Percentiles rank a stretch among this genome's conserved stretches.
These are phyloP conservation scores for Drosophila chauvacae DNA, from an alignment of 1,140 invertebrate species.

Conservation along the genomic window DNA sequence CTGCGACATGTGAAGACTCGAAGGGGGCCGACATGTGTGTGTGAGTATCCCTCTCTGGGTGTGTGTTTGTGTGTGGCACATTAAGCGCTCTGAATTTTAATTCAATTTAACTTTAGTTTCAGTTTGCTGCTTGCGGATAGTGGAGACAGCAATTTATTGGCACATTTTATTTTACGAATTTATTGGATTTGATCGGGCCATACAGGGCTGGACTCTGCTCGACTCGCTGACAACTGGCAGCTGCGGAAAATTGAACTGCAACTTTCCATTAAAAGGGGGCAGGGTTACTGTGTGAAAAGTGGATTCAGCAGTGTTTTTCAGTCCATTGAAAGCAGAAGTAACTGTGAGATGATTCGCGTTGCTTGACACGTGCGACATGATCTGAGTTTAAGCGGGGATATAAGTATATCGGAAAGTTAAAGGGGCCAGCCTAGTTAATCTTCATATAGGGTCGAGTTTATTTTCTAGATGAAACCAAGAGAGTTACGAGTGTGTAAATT, in stretches of 20 bases:
- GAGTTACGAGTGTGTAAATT: too few species aligned
- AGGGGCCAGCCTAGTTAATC: too few species aligned
- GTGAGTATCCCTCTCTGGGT: not conserved
- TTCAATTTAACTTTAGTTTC: conserved; percentile 80
- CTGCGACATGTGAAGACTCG: conserved; percentile 77
- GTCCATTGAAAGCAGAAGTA: not conserved
- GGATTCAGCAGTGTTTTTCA: not conserved
- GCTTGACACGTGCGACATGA: not conserved
- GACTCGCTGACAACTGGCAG: conserved; percentile 44
- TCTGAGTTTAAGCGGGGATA: not conserved
- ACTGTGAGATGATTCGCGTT: not conserved
- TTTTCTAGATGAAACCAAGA: too few species aligned
- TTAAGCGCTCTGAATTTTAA: conserved; percentile 81
- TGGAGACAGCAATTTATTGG: conserved; percentile 69
- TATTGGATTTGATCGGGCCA: conserved; percentile 67
- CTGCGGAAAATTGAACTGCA: conserved; percentile 42
- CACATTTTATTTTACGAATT: conserved; percentile 79
- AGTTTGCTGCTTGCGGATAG: conserved; percentile 45
- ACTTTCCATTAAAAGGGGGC: conserved; percentile 2
- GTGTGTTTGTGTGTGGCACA: conserved; percentile 39
- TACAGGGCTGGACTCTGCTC: conserved; percentile 6
- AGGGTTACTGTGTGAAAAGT: not conserved
- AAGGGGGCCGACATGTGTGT: conserved; percentile 5
- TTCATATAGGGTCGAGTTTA: too few species aligned
- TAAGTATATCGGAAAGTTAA: not conserved